Base-by-base conservation (phyloP, 2,888 invertebrate genomes). In the Griposia aprilina region DNA sequence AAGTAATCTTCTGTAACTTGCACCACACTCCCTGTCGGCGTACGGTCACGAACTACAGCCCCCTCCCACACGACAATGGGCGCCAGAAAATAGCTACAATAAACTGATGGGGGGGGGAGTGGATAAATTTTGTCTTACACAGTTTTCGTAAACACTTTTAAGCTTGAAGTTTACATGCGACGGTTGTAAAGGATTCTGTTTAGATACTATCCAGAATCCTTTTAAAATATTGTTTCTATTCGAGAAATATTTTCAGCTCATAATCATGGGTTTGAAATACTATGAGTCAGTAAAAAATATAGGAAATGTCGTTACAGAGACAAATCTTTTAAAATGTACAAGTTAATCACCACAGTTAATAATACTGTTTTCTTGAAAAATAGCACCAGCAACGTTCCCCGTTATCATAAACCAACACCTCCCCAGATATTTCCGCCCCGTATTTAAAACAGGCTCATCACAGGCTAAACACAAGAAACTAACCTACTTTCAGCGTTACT, bases 61-160 rank as follows among this genome's bases (percentile, higher is more conserved):
- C 83, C 84, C 85, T 84, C 80, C 89, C 87, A 79, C 74, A 84
- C 82, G 86, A 89, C 89, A 88, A 88, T 86, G 85, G 91, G 90
- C 89, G 90, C 88, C 88, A 90, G 91, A 91, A 90, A 91, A 92
- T 91, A 87, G 91, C 90, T 90, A 92, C 92, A 91, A 92, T 93
- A 93, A 93, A 93, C 89, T 84, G 89, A 77, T 83, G 87, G 90
- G 85, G 82, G 85, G 82, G 83, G 76, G 15, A 77, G 71, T 80
- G 90, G 89, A 90, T 91, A 90, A 89, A 92, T 91, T 91, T 91
- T 90, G 89, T 91, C 89, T 91, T 90, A 82, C 87, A 79, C 76
- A 78, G 75, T 82, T 83, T 87, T 85, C 80, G 84, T 80, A 80
- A 82, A 85, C 72, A 89, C 78, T 89, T 84, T 85, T 83, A 82